A percentile compares a stretch with the other conserved stretches of the same genome.
phyloP scores from a whole-genome alignment of 2,888 invertebrate species.

The Platynereis dumerilii region DNA sequence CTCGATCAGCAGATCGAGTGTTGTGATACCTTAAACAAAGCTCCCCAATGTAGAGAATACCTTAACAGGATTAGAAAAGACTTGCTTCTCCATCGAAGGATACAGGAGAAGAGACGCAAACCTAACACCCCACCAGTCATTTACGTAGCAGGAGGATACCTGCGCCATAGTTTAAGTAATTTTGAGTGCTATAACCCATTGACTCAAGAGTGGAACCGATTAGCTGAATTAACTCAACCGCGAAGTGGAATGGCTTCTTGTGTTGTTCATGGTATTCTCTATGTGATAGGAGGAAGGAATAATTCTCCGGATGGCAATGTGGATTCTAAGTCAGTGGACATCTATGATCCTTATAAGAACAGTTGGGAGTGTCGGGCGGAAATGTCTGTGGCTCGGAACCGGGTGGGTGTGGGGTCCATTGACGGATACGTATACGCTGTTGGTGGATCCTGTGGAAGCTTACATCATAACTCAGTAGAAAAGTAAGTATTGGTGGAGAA shows the following conservation, averaged over 20 bases:
- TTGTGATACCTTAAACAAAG: constrained; percentile 84
- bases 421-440: constrained; percentile 90
- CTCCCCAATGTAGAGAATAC: constrained; percentile 88
- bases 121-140: constrained; percentile 85
- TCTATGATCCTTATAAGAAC: constrained; percentile 84
- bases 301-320: constrained; percentile 79
- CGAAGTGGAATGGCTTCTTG: constrained; percentile 73
- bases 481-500: constrained; percentile 69
- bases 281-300: constrained; percentile 91
- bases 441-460: constrained; percentile 85
- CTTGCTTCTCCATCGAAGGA: constrained; percentile 84
- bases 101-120: constrained; percentile 77
- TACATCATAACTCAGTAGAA: constrained; percentile 88
- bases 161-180: constrained; percentile 82
- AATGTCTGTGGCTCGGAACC: constrained; percentile 84
- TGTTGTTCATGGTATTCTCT: constrained; percentile 73
- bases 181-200: constrained; percentile 89
- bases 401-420: constrained; percentile 93
- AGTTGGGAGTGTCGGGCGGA: constrained; percentile 82
- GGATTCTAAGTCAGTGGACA: constrained; percentile 72
- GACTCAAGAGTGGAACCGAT: constrained; percentile 81
- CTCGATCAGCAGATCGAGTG: constrained; percentile 85
- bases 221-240: constrained; percentile 84
- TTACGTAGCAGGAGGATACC: constrained; percentile 90
- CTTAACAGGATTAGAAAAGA: constrained; percentile 87